Conservation (phyloP, 2,113 vertebrate genomes). For the Saccopteryx bilineata region DNA sequence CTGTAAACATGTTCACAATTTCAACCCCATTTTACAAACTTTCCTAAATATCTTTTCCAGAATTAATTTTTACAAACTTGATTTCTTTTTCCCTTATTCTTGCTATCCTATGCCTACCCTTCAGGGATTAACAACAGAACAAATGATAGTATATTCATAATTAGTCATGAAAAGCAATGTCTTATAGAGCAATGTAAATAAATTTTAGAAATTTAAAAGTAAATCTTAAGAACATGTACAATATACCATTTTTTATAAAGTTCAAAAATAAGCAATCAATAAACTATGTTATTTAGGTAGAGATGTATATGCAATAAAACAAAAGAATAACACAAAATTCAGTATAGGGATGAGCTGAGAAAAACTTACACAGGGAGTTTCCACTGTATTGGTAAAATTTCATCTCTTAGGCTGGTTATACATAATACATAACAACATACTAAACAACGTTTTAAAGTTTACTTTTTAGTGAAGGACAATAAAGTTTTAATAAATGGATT, state of each 20-base stretch:
- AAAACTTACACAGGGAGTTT: background rate
- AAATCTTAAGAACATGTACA: background rate
- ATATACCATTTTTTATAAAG: slow-evolving; percentile 5
- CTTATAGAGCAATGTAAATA: background rate
- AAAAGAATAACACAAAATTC: slow-evolving; percentile 29
- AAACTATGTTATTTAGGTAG: background rate
- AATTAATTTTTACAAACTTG: slow-evolving; percentile 53
- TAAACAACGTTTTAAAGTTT: background rate
- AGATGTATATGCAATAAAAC: background rate
- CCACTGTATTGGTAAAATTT: background rate
- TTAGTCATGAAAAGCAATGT: slow-evolving; percentile 5
- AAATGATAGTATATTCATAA: slow-evolving; percentile 4
- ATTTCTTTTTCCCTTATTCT: background rate
- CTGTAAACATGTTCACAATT: background rate
- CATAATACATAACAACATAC: background rate
- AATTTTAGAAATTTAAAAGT: slow-evolving; percentile 7
- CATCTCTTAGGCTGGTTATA: background rate
- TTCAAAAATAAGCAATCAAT: slow-evolving; percentile 8
- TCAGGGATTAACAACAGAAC: slow-evolving; percentile 3
- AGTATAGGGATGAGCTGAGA: background rate
- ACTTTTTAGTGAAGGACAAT: slow-evolving; percentile 18
- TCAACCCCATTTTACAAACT: slow-evolving; percentile 40
- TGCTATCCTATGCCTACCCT: background rate
- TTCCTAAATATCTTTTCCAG: slow-evolving; percentile 23
- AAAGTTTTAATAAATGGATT: slow-evolving; percentile 38